phyloP scores from a whole-genome alignment of 2,888 invertebrate genomes.

The Blomia tropicalis region DNA sequence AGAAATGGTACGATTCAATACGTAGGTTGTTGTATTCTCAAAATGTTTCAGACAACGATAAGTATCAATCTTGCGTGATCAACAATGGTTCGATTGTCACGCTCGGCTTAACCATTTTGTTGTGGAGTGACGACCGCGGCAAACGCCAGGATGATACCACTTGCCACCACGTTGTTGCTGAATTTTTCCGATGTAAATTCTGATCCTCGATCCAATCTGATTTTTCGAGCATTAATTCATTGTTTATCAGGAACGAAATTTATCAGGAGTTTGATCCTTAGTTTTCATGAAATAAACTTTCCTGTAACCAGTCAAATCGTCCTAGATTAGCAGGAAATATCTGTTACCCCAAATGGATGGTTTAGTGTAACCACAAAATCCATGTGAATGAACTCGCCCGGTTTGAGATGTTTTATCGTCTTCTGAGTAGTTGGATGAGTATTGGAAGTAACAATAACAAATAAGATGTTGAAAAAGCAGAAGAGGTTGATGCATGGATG shows the following conservation, averaged over 20 bases:
- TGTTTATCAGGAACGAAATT: not conserved
- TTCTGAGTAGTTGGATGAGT: too few species aligned
- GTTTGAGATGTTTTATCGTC: too few species aligned
- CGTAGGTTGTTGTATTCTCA: slow-evolving; percentile 28
- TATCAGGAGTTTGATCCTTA: slow-evolving; percentile 13
- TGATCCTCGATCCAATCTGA: slow-evolving; percentile 26
- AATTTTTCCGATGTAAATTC: slow-evolving; percentile 26
- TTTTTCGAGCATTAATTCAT: slow-evolving; percentile 15
- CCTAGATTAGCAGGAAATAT: slow-evolving; percentile 24
- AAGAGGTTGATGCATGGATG: too few species aligned
- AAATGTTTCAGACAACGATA: slow-evolving; percentile 29
- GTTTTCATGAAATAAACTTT: slow-evolving; percentile 19
- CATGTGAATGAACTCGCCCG: not conserved
- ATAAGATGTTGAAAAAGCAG: too few species aligned
- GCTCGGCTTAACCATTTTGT: slow-evolving; percentile 30
- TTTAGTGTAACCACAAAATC: not conserved
- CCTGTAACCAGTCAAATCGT: slow-evolving; percentile 20
- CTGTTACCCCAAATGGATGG: slow-evolving; percentile 16
- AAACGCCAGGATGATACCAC: slow-evolving; percentile 27
- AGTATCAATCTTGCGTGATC: slow-evolving; percentile 28
- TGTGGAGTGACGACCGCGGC: slow-evolving; percentile 28
- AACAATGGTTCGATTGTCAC: slow-evolving; percentile 29
- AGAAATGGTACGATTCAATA: slow-evolving; percentile 27
- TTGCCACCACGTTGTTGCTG: slow-evolving; percentile 21
- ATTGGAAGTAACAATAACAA: too few species aligned